phyloP scores from a whole-genome alignment of 2,113 vertebrate genomes.

The Archocentrus centrarchus region DNA sequence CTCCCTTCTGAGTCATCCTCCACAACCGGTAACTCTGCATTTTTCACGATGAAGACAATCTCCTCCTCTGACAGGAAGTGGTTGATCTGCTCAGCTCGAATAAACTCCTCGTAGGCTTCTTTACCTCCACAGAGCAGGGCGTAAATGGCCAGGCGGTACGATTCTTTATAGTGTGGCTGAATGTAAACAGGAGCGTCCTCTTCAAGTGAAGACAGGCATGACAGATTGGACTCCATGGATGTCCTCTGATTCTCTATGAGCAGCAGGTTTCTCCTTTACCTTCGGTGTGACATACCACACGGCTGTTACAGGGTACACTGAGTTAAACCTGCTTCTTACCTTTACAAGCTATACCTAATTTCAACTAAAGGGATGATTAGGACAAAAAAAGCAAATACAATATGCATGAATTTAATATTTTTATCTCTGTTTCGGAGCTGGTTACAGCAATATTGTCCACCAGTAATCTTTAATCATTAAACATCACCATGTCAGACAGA shows the following conservation, averaged over 20 bases:
- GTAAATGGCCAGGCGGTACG: slow-evolving; percentile 90
- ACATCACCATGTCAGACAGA: not conserved
- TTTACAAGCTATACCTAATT: not conserved
- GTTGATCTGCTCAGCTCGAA: slow-evolving; percentile 85
- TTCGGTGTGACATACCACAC: slow-evolving; percentile 8
- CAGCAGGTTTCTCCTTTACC: slow-evolving; percentile 25
- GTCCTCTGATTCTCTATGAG: not conserved
- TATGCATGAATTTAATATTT: not conserved
- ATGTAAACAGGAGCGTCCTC: slow-evolving; percentile 83
- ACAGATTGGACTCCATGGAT: slow-evolving; percentile 85
- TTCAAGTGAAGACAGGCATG: slow-evolving; percentile 86
- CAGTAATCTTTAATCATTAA: not conserved
- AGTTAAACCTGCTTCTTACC: not conserved
- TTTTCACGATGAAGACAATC: slow-evolving; percentile 86
- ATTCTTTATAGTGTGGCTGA: slow-evolving; percentile 91
- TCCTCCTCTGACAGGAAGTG: slow-evolving; percentile 90
- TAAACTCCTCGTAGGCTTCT: slow-evolving; percentile 89
- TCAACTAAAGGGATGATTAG: not conserved
- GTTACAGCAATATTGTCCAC: not conserved
- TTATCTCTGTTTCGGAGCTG: not conserved
- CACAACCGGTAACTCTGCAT: slow-evolving; percentile 76
- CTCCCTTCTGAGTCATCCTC: slow-evolving; percentile 67
- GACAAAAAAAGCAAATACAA: not conserved
- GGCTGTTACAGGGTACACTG: not conserved
- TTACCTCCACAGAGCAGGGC: slow-evolving; percentile 87